A percentile compares a stretch with the other conserved stretches of the same genome.
phyloP scores from a whole-genome alignment of 2,113 vertebrate genomes.

The Psammodynastes pulverulentus region DNA sequence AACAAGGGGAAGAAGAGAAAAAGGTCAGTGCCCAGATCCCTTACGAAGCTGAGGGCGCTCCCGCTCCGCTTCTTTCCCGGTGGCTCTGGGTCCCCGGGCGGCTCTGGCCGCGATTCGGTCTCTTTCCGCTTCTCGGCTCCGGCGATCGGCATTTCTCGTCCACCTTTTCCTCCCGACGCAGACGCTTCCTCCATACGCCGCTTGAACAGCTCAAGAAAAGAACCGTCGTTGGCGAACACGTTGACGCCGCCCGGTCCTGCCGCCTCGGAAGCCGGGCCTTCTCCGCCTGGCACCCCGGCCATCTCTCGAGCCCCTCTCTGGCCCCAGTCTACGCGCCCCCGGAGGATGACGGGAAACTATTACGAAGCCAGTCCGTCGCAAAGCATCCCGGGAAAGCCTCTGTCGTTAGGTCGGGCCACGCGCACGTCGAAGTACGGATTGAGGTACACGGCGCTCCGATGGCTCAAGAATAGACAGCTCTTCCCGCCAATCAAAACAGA shows the following conservation, averaged over 20 bases:
- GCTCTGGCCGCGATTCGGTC: slow-evolving; percentile 15
- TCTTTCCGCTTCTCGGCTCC: slow-evolving; percentile 31
- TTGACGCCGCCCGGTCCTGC: slow-evolving; percentile 72
- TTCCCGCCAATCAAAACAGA: neutral
- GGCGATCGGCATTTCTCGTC: slow-evolving; percentile 42
- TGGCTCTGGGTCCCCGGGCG: slow-evolving; percentile 2
- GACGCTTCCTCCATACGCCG: slow-evolving; percentile 80
- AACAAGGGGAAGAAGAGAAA: neutral
- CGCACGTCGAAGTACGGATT: neutral
- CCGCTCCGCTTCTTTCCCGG: slow-evolving; percentile 66
- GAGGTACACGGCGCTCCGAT: rapidly evolving
- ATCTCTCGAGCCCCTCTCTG: slow-evolving; percentile 58
- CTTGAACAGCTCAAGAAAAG: slow-evolving; percentile 95
- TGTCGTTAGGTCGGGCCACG: neutral
- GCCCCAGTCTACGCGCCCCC: slow-evolving; percentile 7
- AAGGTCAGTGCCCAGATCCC: slow-evolving; percentile 48
- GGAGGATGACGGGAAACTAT: neutral
- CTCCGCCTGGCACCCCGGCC: slow-evolving; percentile 58
- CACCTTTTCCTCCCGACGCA: slow-evolving; percentile 32
- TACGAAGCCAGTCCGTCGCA: neutral
- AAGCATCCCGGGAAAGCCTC: neutral
- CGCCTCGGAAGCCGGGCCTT: slow-evolving; percentile 43
- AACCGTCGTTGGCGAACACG: slow-evolving; percentile 91
- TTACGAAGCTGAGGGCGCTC: slow-evolving; percentile 71
- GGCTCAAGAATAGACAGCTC: neutral